These are phyloP conservation scores for Brachionus calyciflorus DNA, from an alignment of 1,140 invertebrate species.

Conservation along the genomic window DNA sequence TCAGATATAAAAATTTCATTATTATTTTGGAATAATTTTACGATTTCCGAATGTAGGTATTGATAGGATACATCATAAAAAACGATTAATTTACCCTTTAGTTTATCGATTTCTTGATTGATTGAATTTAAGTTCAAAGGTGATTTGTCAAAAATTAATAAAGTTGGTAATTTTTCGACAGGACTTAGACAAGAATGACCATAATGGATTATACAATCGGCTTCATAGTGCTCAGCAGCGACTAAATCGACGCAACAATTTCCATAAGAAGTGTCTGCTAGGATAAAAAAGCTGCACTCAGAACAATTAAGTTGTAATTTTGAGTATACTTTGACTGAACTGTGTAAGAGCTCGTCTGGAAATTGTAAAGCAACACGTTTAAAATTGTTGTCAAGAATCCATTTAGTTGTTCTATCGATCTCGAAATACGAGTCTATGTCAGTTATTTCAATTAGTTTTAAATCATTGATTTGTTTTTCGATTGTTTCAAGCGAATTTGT, in stretches of 20 bases:
- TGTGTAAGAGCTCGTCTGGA: slow-evolving; percentile 74
- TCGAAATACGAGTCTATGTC: slow-evolving; percentile 42
- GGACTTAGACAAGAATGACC: slow-evolving; percentile 80
- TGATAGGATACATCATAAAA: slow-evolving; percentile 26
- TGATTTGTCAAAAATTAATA: slow-evolving; percentile 64
- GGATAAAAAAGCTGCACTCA: slow-evolving; percentile 68
- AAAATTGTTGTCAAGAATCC: slow-evolving; percentile 8
- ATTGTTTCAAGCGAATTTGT: background rate
- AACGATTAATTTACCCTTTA: background rate
- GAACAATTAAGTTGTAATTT: slow-evolving; percentile 65
- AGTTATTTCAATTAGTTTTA: background rate
- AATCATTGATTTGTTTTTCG: slow-evolving; percentile 10
- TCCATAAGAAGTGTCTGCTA: slow-evolving; percentile 88
- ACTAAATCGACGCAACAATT: slow-evolving; percentile 89
- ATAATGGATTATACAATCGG: slow-evolving; percentile 83
- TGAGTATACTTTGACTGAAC: slow-evolving; percentile 70
- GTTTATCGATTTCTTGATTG: slow-evolving; percentile 43
- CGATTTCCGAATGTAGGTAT: background rate
- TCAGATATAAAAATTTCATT: background rate
- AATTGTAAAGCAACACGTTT: slow-evolving; percentile 79
- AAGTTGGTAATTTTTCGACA: slow-evolving; percentile 64
- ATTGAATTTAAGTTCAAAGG: slow-evolving; percentile 50
- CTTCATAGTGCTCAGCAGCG: slow-evolving; percentile 76
- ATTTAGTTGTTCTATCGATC: slow-evolving; percentile 9
- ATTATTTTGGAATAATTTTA: background rate